Conservation (phyloP, 2,888 invertebrate genomes). For the Diplolepis rosae region DNA sequence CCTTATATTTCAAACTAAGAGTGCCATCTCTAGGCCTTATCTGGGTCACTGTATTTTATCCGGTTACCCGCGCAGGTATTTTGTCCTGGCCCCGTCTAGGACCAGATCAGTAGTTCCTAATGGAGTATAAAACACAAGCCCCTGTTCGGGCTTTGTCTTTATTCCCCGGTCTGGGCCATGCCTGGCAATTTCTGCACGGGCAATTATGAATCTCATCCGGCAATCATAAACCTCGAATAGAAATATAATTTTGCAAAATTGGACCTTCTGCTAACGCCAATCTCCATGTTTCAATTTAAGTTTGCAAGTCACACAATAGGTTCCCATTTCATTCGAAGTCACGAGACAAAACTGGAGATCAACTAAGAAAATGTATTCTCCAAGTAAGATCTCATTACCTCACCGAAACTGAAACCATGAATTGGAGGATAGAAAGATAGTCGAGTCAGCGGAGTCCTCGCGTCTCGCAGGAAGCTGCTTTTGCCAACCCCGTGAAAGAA, state of each 20-base stretch:
- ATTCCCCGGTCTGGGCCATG: too few relatives aligned
- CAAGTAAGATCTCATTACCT: slow-evolving; percentile 29
- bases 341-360: slow-evolving; percentile 25
- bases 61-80: too few relatives aligned
- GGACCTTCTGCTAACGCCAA: slow-evolving; percentile 2
- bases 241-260: not conserved
- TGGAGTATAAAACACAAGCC: too few relatives aligned
- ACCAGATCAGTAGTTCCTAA: too few relatives aligned
- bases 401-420: slow-evolving; percentile 30
- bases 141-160: too few relatives aligned
- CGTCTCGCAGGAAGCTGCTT: slow-evolving; percentile 37
- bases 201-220: too few relatives aligned
- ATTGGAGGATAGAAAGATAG: slow-evolving; percentile 29
- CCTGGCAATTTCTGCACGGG: too few relatives aligned
- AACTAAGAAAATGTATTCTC: slow-evolving; percentile 27
- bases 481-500: slow-evolving; percentile 44
- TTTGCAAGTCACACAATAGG: slow-evolving; percentile 3
- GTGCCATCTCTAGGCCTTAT: too few relatives aligned
- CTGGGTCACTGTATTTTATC: too few relatives aligned
- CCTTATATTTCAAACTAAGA: too few relatives aligned
- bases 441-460: slow-evolving; percentile 36
- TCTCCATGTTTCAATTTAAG: slow-evolving; percentile 18
- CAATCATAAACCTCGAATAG: too few relatives aligned
- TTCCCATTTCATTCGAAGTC: slow-evolving; percentile 14
- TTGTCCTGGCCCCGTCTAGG: too few relatives aligned